Evolutionary conservation across 2,797 vertebrate species (phyloP), one percentile per base, ranked within the genome.

Genomic region (Smutsia temminckii): DNA sequence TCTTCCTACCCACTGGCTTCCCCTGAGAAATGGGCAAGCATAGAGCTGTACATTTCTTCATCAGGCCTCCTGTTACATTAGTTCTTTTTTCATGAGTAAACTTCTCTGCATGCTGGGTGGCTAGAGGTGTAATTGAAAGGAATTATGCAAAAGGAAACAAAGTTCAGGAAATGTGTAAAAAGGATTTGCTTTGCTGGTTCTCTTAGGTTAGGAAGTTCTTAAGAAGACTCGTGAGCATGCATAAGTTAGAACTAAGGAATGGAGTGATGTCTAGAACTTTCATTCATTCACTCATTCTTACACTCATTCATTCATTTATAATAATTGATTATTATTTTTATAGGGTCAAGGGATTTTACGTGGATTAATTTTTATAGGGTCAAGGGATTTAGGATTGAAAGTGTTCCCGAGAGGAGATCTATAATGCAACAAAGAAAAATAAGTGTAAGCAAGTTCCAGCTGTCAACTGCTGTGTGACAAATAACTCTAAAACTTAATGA

Each of bases 311-410:
- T 77, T 84, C 55, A 87, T 55, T 77, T 83, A 42, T 59, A 97
- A 37, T 37, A 37, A 37, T 37, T 69, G 88, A 49, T 93, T 93
- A 83, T 37, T 37, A 42, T 94, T 96, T 96, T 93, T 79, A 61
- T 59, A 93, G 49, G 53, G 77, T 46, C 40, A 90, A 85, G 17
- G 14, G 32, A 63, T 55, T 85, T 21, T 69, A 49, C 72, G 66
- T 90, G 57, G 88, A 49, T 93, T 93, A 83, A 42, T 94, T 96
- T 96, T 93, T 79, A 61, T 59, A 93, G 49, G 53, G 77, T 46
- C 40, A 90, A 85, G 17, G 14, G 32, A 63, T 55, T 85, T 21
- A 89, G 63, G 68, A 51, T 49, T 85, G 66, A 92, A 89, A 71
- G 20, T 92, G 23, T 96, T 79, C 32, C 32, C 57, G 55, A 90